These are phyloP conservation scores for Acanthacorydalis orientalis DNA, from an alignment of 2,888 invertebrate species.

Conservation along the genomic window DNA sequence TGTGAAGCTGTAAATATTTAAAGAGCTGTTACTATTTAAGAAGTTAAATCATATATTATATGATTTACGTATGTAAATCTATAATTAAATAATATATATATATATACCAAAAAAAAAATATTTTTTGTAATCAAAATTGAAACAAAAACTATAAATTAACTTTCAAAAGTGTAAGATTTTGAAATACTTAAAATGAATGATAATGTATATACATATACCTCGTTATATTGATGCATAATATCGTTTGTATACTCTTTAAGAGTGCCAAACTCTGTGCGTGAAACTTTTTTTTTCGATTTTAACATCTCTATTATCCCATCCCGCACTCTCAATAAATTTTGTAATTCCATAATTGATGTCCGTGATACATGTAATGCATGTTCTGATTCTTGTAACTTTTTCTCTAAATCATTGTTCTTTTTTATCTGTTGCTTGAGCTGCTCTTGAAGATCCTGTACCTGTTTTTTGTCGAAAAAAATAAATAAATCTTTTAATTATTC, in stretches of 20 bases:
- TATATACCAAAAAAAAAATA: too few relatives aligned
- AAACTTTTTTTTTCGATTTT: constrained; percentile 33
- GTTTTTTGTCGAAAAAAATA: too few relatives aligned
- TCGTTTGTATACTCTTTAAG: constrained; percentile 20
- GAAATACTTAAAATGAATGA: too few relatives aligned
- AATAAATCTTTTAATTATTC: background rate
- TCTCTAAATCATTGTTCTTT: constrained; percentile 20
- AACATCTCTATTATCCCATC: constrained; percentile 41
- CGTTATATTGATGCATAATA: constrained; percentile 16
- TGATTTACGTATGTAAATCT: too few relatives aligned
- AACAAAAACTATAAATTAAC: too few relatives aligned
- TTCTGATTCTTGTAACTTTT: constrained; percentile 32
- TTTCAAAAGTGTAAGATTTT: too few relatives aligned
- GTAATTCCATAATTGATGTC: constrained; percentile 40
- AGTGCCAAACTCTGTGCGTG: constrained; percentile 32
- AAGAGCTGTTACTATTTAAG: background rate
- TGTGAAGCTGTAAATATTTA: constrained; percentile 27
- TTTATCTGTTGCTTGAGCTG: constrained; percentile 14
- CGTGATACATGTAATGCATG: constrained; percentile 40
- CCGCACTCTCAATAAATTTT: constrained; percentile 40
- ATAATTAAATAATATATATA: too few relatives aligned
- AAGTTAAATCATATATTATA: background rate
- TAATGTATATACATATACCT: constrained; percentile 13
- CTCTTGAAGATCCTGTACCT: constrained; percentile 17
- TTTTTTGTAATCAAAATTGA: too few relatives aligned